Evolutionary conservation across 1,140 invertebrate species (phyloP), one percentile per base, ranked within the genome.

Genomic region (Euschistus heros): DNA sequence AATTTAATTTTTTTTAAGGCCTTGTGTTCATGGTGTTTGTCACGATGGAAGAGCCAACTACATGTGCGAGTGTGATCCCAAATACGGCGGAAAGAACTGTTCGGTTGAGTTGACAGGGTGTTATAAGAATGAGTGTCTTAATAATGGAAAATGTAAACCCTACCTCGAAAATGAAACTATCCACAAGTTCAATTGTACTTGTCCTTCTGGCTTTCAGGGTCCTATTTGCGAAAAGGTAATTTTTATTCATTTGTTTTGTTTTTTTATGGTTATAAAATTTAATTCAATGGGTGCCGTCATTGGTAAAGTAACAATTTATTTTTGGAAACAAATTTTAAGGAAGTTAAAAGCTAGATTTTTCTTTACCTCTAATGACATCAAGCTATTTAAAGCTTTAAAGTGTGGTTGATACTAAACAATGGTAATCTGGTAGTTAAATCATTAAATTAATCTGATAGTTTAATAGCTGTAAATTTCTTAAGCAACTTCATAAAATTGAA

Each of bases 61-160:
- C 73, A 81, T 79, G 67, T 97, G 93, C 76, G 80, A 81, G 18
- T 97, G 94, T 76, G 79, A 83, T 54, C 71, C 79, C 2, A 84
- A 82, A 59, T 96, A 86, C 78, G 93, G 92, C 24, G 93, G 92
- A 0, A 94, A 92, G 74, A 96, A 96, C 76, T 97, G 94, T 75
- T 91, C 88, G 1, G 89, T 93, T 6, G 79, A 80, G 62, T 77
- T 94, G 67, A 80, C 77, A 60, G 92, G 89, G 2, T 94, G 92
- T 74, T 74, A 76, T 2, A 75, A 76, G 59, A 84, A 83, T 69
- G 81, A 82, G 0, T 98, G 94, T 76, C 76, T 84, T 37, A 92
- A 96, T 77, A 81, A 82, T 59, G 93, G 92, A 60, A 86, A 83
- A 6, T 98, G 94, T 74, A 81, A 79, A 70, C 88, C 92, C 0